Evolutionary conservation across 2,797 vertebrate species (phyloP).

Genomic region (Gorsachius magnificus): DNA sequence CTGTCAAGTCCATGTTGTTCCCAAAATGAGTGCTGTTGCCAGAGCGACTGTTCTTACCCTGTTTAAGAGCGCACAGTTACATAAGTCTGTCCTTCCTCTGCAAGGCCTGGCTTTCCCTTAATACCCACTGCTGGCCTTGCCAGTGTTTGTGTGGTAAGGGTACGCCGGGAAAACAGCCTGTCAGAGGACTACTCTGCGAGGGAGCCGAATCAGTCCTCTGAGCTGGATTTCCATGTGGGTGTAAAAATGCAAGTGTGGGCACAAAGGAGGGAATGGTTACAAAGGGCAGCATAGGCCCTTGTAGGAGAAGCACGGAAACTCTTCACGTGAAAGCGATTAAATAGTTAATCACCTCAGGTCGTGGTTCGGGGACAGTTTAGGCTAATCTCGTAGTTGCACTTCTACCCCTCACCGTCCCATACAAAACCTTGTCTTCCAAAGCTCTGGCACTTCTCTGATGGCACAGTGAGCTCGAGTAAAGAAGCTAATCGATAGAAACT

Average conservation of each 20-base stretch:
- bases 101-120: background rate
- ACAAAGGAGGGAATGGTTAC: background rate
- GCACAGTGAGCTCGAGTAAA: background rate
- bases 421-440: background rate
- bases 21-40: background rate
- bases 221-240: background rate
- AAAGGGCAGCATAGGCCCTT: background rate
- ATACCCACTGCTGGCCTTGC: background rate
- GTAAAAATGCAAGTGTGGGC: background rate
- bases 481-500: background rate
- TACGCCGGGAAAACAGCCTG: background rate
- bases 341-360: background rate
- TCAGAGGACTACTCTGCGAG: background rate
- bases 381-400: background rate
- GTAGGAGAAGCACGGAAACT: background rate
- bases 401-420: accelerated
- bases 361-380: background rate
- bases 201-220: background rate
- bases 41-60: background rate
- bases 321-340: background rate
- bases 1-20: background rate
- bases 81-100: background rate
- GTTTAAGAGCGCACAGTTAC: background rate
- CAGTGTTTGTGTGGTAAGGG: background rate
- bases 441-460: background rate